phyloP scores from a whole-genome alignment of 2,888 invertebrate genomes.

The Idaea biselata region DNA sequence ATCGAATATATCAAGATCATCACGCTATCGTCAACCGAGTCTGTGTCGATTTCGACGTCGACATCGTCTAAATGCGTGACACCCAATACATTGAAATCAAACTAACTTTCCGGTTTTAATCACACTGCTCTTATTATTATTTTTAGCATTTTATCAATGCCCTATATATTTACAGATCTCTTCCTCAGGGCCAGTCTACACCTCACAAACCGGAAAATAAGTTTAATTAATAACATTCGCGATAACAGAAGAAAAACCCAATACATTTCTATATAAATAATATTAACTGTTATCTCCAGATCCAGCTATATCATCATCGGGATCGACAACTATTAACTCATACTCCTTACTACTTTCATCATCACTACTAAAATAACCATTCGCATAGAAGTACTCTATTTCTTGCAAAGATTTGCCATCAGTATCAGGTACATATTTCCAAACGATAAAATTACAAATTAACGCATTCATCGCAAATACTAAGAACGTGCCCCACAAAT shows the following conservation, averaged over 20 bases:
- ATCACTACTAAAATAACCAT: constrained; percentile 1
- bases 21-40: no score
- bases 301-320: not conserved
- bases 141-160: no score
- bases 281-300: not conserved
- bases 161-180: no score
- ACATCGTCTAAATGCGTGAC: no score
- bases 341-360: not conserved
- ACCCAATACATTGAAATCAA: no score
- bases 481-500: constrained; percentile 9
- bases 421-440: constrained; percentile 14
- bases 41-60: no score
- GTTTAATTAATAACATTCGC: no score
- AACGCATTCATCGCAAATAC: constrained; percentile 6
- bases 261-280: not conserved
- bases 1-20: no score
- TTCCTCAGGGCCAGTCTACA: no score
- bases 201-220: no score
- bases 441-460: constrained; percentile 3
- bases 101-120: no score
- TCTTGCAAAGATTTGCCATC: constrained; percentile 11
- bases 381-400: constrained; percentile 9
- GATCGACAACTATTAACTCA: not conserved
- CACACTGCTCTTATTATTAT: no score
- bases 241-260: not conserved